Conservation (phyloP, 2,888 invertebrate species). For the Nomada fabriciana region DNA sequence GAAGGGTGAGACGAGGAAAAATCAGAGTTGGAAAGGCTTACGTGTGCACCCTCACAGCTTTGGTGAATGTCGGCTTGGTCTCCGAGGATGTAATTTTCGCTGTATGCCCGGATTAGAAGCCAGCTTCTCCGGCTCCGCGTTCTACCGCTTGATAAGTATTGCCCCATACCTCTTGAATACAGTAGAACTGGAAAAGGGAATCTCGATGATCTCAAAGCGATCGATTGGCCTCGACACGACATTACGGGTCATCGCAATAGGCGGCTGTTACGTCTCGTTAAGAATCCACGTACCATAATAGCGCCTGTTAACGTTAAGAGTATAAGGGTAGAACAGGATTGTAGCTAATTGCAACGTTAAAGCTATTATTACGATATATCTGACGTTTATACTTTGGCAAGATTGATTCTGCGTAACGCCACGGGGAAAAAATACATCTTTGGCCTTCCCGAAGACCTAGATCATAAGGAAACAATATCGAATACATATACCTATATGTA, state of each 20-base stretch:
- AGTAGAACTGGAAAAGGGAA: slow-evolving; percentile 71
- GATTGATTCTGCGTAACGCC: slow-evolving; percentile 23
- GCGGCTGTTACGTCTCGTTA: slow-evolving; percentile 63
- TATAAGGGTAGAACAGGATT: slow-evolving; percentile 34
- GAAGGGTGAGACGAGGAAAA: slow-evolving; percentile 35
- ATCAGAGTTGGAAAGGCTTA: slow-evolving; percentile 58
- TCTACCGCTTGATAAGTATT: slow-evolving; percentile 68
- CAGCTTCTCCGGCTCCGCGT: slow-evolving; percentile 60
- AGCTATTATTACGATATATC: slow-evolving; percentile 48
- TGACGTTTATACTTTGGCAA: slow-evolving; percentile 26
- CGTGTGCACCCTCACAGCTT: slow-evolving; percentile 58
- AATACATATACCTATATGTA: background rate
- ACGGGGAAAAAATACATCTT: slow-evolving; percentile 4
- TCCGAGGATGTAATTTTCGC: slow-evolving; percentile 80
- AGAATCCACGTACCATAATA: slow-evolving; percentile 58
- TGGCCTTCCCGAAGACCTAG: background rate
- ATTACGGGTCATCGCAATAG: slow-evolving; percentile 60
- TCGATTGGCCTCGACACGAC: slow-evolving; percentile 69
- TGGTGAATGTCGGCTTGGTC: slow-evolving; percentile 74
- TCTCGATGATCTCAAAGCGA: slow-evolving; percentile 69
- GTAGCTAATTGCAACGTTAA: slow-evolving; percentile 21
- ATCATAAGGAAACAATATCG: slow-evolving; percentile 21
- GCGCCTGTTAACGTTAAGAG: slow-evolving; percentile 57
- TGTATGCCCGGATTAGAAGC: slow-evolving; percentile 82
- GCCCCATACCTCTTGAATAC: slow-evolving; percentile 65